Evolutionary conservation across 2,888 invertebrate species (phyloP).

Genomic region (Clitarchus hookeri): DNA sequence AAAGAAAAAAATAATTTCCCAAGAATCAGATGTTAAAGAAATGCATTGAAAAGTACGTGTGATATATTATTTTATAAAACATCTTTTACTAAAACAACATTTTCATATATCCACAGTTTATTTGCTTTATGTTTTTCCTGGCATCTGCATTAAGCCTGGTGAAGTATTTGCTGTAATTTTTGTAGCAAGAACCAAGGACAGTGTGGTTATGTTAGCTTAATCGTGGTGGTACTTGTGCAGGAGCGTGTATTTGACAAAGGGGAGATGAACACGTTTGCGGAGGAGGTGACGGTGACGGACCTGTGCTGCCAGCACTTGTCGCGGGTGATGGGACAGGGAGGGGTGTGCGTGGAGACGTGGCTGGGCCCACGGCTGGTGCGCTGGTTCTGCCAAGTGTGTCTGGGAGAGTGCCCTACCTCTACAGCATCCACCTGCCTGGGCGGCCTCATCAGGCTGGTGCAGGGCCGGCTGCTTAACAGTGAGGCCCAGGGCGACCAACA

Average conservation of each 20-base stretch:
- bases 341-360: neutral
- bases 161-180: too few species aligned
- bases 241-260: constrained; percentile 68
- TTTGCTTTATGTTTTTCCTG: too few species aligned
- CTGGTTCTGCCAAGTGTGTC: neutral
- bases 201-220: too few species aligned
- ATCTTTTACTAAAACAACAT: too few species aligned
- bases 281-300: constrained; percentile 57
- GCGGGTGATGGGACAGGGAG: neutral
- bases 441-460: neutral
- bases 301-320: constrained; percentile 40
- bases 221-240: constrained; percentile 48
- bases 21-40: too few species aligned
- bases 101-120: too few species aligned
- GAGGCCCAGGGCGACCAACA: neutral
- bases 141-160: too few species aligned
- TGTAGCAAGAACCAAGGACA: too few species aligned
- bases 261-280: constrained; percentile 64
- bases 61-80: too few species aligned
- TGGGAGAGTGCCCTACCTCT: neutral
- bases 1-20: too few species aligned
- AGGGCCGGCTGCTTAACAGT: neutral
- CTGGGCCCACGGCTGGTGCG: neutral
- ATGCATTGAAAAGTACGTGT: too few species aligned
- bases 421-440: neutral